These are phyloP conservation scores for Murina feae DNA, from an alignment of 2,113 vertebrate genomes.

Conservation along the genomic window DNA sequence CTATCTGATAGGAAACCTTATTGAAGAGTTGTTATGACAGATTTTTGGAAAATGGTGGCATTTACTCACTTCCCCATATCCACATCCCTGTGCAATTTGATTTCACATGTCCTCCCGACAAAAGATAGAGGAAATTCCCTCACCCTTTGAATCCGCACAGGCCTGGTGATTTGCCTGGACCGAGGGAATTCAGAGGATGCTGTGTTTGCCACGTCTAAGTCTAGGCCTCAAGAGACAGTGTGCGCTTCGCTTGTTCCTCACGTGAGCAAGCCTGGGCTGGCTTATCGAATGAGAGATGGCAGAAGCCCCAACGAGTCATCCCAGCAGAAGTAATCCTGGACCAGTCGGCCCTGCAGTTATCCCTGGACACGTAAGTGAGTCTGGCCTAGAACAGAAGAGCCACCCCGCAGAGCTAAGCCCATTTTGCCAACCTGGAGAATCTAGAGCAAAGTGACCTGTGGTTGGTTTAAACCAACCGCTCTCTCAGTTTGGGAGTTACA, in stretches of 20 bases:
- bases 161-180: neutral
- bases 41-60: neutral
- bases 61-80: neutral
- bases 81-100: neutral
- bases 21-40: neutral
- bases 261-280: neutral
- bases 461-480: neutral
- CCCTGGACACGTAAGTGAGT: neutral
- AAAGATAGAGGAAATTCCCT: neutral
- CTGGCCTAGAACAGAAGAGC: neutral
- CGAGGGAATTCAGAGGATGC: neutral
- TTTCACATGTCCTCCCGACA: neutral
- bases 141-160: neutral
- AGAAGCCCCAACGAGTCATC: neutral
- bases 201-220: neutral
- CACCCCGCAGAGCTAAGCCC: slow-evolving; percentile 5
- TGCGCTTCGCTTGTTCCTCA: neutral
- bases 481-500: neutral
- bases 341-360: neutral
- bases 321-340: neutral
- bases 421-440: neutral
- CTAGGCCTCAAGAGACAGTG: neutral
- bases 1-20: neutral
- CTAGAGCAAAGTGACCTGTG: neutral
- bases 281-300: neutral